A percentile compares a stretch with the other conserved stretches of the same genome.
These are phyloP conservation scores for Leucosticte australis DNA, from an alignment of 2,113 vertebrate species.

Conservation along the genomic window DNA sequence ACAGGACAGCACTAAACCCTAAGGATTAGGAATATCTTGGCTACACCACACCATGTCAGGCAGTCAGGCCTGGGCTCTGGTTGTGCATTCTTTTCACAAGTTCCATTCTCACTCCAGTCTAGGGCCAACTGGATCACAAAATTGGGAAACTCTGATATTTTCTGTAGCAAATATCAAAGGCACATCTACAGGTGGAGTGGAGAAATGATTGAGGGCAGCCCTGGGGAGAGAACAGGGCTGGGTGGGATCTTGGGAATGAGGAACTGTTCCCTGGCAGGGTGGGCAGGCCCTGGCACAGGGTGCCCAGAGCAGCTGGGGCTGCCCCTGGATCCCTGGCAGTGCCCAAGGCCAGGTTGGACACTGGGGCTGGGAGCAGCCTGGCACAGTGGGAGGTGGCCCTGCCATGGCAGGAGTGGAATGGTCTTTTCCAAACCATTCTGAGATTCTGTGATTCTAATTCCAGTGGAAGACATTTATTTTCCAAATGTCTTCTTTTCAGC, in stretches of 20 bases:
- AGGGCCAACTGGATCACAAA: not conserved
- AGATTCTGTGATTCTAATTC: not conserved
- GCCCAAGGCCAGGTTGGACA: not conserved
- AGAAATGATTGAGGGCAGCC: not conserved
- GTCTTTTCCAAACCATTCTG: not conserved
- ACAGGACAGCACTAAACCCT: not conserved
- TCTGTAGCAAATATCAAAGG: not conserved
- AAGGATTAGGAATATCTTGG: not conserved
- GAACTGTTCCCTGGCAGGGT: not conserved
- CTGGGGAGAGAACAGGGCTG: not conserved
- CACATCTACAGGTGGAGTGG: no score
- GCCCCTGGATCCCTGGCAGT: not conserved
- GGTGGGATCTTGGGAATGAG: not conserved
- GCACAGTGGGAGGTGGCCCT: not conserved
- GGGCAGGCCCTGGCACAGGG: not conserved
- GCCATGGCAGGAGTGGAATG: fast-evolving
- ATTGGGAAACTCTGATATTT: not conserved
- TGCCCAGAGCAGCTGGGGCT: not conserved
- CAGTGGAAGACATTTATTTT: not conserved
- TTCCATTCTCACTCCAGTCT: not conserved
- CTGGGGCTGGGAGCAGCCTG: not conserved
- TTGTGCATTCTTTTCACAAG: not conserved
- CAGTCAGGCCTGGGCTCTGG: not conserved
- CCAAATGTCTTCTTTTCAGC: not conserved
- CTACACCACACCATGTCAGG: not conserved